A percentile compares a stretch with the other conserved stretches of the same genome.
These are phyloP conservation scores for Lutjanus campechanus DNA, from an alignment of 2,797 vertebrate species.

Conservation along the genomic window DNA sequence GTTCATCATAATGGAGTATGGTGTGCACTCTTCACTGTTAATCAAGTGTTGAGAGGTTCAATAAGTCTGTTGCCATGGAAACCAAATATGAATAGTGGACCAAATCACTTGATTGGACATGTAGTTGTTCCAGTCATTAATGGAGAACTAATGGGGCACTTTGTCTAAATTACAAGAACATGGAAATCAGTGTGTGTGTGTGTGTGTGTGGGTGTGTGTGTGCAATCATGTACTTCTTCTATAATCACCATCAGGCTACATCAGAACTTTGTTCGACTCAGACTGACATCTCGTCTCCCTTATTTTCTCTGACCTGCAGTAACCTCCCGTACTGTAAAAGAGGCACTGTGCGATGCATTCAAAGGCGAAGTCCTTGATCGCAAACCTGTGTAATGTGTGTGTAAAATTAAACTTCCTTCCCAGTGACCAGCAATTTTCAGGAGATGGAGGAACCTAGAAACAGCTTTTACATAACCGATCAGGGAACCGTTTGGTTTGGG, in stretches of 20 bases:
- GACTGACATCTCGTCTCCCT: not conserved
- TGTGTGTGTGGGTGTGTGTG: slow-evolving; percentile 21
- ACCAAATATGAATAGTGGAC: slow-evolving; percentile 50
- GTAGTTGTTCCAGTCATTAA: slow-evolving; percentile 58
- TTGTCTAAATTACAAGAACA: slow-evolving; percentile 55
- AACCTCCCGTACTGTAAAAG: not conserved
- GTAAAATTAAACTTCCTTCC: not conserved
- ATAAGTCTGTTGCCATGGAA: slow-evolving; percentile 66
- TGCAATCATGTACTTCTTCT: slow-evolving; percentile 14
- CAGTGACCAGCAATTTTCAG: not conserved
- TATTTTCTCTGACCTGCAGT: not conserved
- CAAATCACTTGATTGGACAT: slow-evolving; percentile 58
- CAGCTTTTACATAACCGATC: not conserved
- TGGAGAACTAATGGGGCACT: slow-evolving; percentile 56
- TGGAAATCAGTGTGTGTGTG: slow-evolving; percentile 15
- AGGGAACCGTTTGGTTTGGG: not conserved
- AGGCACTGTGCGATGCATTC: not conserved
- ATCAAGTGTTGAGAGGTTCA: slow-evolving; percentile 62
- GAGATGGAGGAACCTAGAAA: not conserved
- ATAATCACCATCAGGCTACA: not conserved
- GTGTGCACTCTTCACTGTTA: slow-evolving; percentile 41
- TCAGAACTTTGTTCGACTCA: not conserved
- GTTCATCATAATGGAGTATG: slow-evolving; percentile 39
- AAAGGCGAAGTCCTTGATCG: not conserved
- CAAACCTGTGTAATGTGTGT: not conserved